Evolutionary conservation across 1,140 invertebrate genomes (phyloP).

Genomic region (Paralvinella palmiformis): DNA sequence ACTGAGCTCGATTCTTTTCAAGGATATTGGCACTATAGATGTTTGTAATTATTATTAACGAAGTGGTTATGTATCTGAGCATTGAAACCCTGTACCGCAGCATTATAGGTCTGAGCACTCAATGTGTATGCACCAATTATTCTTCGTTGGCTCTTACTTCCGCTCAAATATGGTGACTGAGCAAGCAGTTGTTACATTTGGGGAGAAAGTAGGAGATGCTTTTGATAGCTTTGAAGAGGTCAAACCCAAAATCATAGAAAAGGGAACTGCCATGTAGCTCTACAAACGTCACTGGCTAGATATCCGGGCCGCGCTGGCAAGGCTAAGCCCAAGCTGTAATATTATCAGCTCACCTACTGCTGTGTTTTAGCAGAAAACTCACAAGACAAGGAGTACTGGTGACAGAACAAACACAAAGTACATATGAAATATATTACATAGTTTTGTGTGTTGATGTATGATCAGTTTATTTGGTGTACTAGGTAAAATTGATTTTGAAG

Average conservation of each 20-base stretch:
- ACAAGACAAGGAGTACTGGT: not conserved
- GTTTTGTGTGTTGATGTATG: no score
- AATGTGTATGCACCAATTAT: no score
- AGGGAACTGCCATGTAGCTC: not conserved
- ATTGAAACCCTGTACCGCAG: no score
- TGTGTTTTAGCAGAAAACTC: not conserved
- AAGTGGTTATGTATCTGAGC: no score
- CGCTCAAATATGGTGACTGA: no score
- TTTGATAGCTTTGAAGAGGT: not conserved
- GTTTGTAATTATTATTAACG: no score
- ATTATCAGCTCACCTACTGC: not conserved
- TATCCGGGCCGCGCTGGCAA: not conserved
- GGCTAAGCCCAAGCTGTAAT: not conserved
- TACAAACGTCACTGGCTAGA: not conserved
- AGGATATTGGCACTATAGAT: no score
- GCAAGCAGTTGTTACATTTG: not conserved
- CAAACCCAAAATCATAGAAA: not conserved
- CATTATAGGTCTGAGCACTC: no score
- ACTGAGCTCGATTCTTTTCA: no score
- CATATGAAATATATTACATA: not conserved
- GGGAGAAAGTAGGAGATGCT: not conserved
- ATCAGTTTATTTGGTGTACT: no score
- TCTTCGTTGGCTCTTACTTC: no score
- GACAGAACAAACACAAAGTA: slow-evolving; percentile 7
- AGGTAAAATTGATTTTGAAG: no score